A percentile compares a stretch with the other conserved stretches of the same genome.
Conservation (phyloP, 2,888 invertebrate species). For the Hirtodrosophila histrioides region DNA sequence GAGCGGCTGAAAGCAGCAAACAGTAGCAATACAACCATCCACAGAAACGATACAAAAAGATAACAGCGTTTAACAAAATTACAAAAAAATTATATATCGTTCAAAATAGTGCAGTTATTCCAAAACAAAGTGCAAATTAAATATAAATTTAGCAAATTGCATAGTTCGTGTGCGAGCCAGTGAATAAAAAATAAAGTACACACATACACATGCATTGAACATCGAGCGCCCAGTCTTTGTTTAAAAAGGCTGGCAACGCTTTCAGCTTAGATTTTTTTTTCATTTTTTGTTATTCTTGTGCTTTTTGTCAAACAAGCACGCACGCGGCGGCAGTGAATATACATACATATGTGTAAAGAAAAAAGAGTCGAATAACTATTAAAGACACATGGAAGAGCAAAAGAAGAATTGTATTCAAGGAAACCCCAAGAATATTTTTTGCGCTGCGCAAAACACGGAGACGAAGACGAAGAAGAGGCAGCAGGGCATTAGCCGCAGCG, state of each 20-base stretch:
- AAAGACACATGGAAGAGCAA: no score
- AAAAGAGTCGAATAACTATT: background rate
- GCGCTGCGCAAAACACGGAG: constrained; percentile 19
- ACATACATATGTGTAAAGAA: background rate
- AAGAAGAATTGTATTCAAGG: background rate
- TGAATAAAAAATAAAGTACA: background rate
- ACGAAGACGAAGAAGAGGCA: constrained; percentile 3
- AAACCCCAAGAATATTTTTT: constrained; percentile 7
- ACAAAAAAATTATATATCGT: constrained; percentile 23
- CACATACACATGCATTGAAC: background rate
- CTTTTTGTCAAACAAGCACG: background rate
- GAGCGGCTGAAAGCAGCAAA: constrained; percentile 37
- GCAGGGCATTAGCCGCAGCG: background rate
- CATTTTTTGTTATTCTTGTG: constrained; percentile 2
- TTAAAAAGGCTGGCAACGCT: constrained; percentile 54
- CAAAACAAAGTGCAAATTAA: constrained; percentile 10
- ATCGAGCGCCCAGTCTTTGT: constrained; percentile 27
- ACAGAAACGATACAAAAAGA: constrained; percentile 39
- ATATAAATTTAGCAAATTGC: constrained; percentile 26
- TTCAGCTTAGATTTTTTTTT: background rate
- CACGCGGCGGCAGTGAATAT: constrained; percentile 5
- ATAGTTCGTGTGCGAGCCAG: constrained; percentile 13
- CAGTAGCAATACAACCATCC: constrained; percentile 55
- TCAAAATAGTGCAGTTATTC: constrained; percentile 25
- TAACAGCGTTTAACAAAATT: constrained; percentile 18